Evolutionary conservation across 1,140 invertebrate genomes (phyloP), one percentile per base, ranked within the genome.

Genomic region (Agrypnia vestita): DNA sequence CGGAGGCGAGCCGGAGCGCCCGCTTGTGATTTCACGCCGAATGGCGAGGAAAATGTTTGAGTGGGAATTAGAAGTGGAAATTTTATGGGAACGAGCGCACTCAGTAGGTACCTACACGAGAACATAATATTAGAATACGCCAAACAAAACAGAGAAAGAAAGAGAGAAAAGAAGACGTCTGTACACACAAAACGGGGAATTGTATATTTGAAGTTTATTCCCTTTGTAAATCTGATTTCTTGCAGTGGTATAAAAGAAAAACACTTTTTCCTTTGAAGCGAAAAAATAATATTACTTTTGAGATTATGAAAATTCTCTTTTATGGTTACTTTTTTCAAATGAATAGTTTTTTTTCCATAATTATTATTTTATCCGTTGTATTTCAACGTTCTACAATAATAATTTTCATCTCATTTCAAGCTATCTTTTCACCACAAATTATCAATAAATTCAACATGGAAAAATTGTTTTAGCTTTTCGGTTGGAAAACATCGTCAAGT

Each of bases 41-140:
- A 71, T 71, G 67, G 67, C 46, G 67, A 17, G 19, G 47, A 9
- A 71, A 71, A 71, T 71, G 67, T 71, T 71, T 71, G 67, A 71
- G 46, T 51, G 67, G 51, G 67, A 71, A 71, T 71, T 71, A 71
- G 67, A 71, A 15, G 47, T 49, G 67, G 67, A 71, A 71, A 51
- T 71, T 46, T 71, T 71, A 62, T 21, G 67, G 67, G 67, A 51
- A 71, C 49, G 67, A 25, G 67, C 49, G 67, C 67, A 51, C 67
- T 71, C 67, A 21, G 64, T 9, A 12, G n/a, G 47, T 71, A 53
- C 47, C 49, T 71, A 64, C 61, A 64, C 3, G 64, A 25, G 67
- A 71, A 71, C 67, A 51, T 1, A 35, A 35, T 69, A 69, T 71
- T 71, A 71, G 67, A 71, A 71, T 71, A 71, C 15, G 67, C 67